These are phyloP conservation scores for Bradypus variegatus DNA, from an alignment of 2,797 vertebrate species.

Conservation along the genomic window DNA sequence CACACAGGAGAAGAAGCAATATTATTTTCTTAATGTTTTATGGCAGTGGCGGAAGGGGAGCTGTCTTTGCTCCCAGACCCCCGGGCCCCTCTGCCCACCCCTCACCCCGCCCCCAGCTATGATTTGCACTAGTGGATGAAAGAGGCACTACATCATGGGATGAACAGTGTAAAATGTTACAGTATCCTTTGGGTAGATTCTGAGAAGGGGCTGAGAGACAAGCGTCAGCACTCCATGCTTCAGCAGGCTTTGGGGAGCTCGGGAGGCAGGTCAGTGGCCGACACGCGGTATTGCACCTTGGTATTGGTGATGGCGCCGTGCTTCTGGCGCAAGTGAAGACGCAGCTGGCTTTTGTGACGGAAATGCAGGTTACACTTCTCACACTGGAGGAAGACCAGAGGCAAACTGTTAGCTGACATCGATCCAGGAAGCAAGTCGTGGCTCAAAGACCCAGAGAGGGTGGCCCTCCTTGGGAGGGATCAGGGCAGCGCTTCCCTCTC, in stretches of 20 bases:
- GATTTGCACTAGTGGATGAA: slow-evolving; percentile 76
- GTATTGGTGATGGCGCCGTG: slow-evolving; percentile 99
- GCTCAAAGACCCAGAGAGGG: not conserved
- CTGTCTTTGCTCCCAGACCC: not conserved
- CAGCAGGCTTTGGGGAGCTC: slow-evolving; percentile 92
- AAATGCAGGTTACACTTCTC: slow-evolving; percentile 99
- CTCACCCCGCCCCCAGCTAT: slow-evolving; percentile 64
- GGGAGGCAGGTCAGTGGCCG: slow-evolving; percentile 80
- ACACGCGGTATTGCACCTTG: slow-evolving; percentile 96
- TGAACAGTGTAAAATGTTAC: slow-evolving; percentile 70
- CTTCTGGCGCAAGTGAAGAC: slow-evolving; percentile 96
- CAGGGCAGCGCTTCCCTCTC: not conserved
- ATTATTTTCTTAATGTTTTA: slow-evolving; percentile 72
- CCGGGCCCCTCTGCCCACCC: slow-evolving; percentile 7
- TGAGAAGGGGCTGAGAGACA: slow-evolving; percentile 58
- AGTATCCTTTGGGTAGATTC: slow-evolving; percentile 74
- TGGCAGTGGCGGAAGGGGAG: slow-evolving; percentile 72
- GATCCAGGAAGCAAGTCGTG: not conserved
- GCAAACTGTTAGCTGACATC: not conserved
- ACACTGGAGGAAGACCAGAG: slow-evolving; percentile 77
- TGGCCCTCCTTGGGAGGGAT: not conserved
- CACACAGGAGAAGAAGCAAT: slow-evolving; percentile 73
- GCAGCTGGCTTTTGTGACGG: slow-evolving; percentile 98
- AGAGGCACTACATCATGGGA: slow-evolving; percentile 80
- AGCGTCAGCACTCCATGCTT: slow-evolving; percentile 64